Conservation (phyloP, 2,888 invertebrate species). For the Euzetes globulus region DNA sequence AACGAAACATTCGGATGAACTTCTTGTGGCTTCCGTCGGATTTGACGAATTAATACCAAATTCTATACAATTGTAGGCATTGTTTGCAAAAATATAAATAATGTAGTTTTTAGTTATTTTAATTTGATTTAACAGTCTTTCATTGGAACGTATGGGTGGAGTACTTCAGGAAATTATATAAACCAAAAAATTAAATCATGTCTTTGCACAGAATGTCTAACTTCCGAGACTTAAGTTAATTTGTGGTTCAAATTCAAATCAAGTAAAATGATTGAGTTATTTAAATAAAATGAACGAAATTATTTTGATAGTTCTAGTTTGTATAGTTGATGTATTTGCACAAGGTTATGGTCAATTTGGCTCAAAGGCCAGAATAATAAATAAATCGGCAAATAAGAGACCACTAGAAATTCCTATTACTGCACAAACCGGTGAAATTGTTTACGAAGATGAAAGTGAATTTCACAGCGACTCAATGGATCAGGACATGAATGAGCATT, state of each 20-base stretch:
- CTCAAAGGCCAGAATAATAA: not conserved
- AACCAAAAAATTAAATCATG: too few species aligned
- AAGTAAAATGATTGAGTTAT: too few species aligned
- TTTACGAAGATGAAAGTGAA: conserved; percentile 19
- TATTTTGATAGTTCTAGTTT: not conserved
- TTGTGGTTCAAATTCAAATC: too few species aligned
- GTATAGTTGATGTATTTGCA: not conserved
- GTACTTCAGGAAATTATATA: too few species aligned
- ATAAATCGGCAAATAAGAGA: not conserved
- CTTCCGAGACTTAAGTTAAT: too few species aligned
- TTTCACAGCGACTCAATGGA: not conserved
- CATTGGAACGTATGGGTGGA: too few species aligned
- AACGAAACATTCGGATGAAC: conserved; percentile 2
- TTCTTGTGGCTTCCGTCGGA: not conserved
- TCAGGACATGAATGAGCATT: not conserved
- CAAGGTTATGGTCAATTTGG: not conserved
- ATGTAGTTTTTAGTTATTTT: too few species aligned
- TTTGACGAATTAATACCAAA: not conserved
- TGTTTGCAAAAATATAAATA: not conserved
- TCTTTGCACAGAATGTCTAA: too few species aligned
- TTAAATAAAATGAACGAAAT: not conserved
- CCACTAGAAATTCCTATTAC: not conserved
- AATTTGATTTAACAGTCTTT: too few species aligned
- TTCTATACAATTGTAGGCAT: not conserved
- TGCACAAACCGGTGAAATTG: not conserved